phyloP scores from a whole-genome alignment of 2,888 invertebrate species.

The Melinopterus prodromus region DNA sequence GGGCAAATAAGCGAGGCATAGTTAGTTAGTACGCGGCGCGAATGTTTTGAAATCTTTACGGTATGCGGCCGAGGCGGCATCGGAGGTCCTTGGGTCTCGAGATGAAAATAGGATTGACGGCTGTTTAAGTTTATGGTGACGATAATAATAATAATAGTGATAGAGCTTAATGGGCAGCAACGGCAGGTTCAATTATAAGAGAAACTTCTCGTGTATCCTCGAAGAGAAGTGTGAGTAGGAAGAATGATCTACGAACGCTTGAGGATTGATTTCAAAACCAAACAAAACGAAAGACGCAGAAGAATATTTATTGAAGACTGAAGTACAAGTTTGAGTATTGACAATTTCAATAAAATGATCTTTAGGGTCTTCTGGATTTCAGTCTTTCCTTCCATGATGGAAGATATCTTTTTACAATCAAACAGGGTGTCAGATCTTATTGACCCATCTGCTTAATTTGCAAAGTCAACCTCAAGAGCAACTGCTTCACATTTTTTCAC shows the following conservation, averaged over 20 bases:
- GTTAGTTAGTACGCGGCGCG: neutral
- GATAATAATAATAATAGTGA: neutral
- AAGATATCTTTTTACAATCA: too few species aligned
- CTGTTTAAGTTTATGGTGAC: neutral
- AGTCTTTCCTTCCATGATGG: too few species aligned
- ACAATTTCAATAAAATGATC: too few species aligned
- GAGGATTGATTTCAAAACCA: too few species aligned
- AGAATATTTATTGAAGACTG: too few species aligned
- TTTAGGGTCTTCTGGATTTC: too few species aligned
- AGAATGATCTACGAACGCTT: neutral
- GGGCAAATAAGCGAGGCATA: neutral
- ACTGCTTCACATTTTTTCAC: too few species aligned
- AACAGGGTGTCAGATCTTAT: too few species aligned
- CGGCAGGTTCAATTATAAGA: neutral
- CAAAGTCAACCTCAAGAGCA: too few species aligned
- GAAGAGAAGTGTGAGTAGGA: neutral
- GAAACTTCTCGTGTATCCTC: neutral
- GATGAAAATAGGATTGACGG: neutral
- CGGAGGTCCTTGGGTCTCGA: neutral
- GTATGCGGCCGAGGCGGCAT: neutral
- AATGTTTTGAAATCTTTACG: neutral
- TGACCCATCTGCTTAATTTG: too few species aligned
- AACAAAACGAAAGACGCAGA: too few species aligned
- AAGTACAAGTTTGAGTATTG: too few species aligned
- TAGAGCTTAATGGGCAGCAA: neutral